Evolutionary conservation across 2,797 vertebrate genomes (phyloP), one percentile per base, ranked within the genome.

Genomic region (Sebastes paucispinis): DNA sequence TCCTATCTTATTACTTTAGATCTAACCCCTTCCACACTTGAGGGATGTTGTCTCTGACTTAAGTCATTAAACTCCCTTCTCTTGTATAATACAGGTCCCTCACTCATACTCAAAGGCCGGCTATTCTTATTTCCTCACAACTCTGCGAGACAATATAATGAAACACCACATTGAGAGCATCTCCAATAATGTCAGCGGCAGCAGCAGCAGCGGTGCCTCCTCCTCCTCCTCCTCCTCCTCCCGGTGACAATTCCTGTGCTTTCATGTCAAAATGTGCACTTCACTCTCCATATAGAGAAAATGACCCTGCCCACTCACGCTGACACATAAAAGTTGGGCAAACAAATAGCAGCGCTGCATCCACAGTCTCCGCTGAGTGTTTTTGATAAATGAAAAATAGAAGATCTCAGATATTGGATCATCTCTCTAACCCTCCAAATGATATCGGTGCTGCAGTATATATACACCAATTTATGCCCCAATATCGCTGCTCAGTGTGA

Each of bases 1-100:
- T 77, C 58, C 67, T 58, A 43, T 83, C 75, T 85, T 81, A 85
- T 90, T 91, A 88, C 83, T 88, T 79, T 47, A 86, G 79, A 88
- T 86, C 66, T 75, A 84, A 81, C 73, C 76, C 76, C 73, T 72
- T 74, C 62, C 79, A 85, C 57, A 83, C 80, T 87, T 32, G 25
- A 59, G 72, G 72, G 74, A 86, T 76, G 79, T 81, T 87, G 71
- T 83, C 66, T 84, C 68, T 82, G 75, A 70, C 79, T 85, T 79
- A 69, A 90, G 73, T 79, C 73, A 86, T 90, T 86, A 87, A 84
- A 88, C 73, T 71, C 39, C 13, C 36, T 36, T 72, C 50, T 81
- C 72, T 66, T 71, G 29, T 77, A 78, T 55, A 75, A 75, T 67
- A 66, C 55, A 27, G 32, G 47, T 77, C 69, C 39, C 66, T 72